A percentile compares a stretch with the other conserved stretches of the same genome.
Conservation (phyloP, 2,113 vertebrate species). For the Pachycephala philippinensis region DNA sequence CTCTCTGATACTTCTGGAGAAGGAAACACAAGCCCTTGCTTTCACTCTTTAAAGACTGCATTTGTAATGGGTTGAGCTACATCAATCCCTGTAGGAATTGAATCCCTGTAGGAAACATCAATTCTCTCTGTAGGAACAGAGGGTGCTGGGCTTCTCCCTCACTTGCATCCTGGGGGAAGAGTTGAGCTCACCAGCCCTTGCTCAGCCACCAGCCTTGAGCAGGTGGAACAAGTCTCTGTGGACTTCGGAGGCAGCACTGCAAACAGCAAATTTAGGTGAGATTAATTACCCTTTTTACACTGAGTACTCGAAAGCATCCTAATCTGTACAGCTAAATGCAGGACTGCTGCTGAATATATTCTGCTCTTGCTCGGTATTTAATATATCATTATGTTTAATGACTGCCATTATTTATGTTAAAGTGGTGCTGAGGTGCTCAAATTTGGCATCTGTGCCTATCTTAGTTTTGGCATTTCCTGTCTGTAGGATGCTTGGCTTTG, state of each 20-base stretch:
- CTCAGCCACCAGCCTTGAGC: not conserved
- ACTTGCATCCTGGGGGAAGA: not conserved
- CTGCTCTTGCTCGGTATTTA: not conserved
- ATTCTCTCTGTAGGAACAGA: not conserved
- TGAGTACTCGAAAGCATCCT: not conserved
- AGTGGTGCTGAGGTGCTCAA: not conserved
- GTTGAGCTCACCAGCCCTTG: not conserved
- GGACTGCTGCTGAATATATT: not conserved
- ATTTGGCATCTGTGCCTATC: not conserved
- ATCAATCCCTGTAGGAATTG: not conserved
- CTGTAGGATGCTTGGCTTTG: not conserved
- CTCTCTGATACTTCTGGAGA: not conserved
- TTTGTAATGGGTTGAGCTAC: not conserved
- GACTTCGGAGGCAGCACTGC: not conserved
- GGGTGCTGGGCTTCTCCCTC: not conserved
- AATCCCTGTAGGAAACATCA: not conserved
- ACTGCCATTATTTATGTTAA: not conserved
- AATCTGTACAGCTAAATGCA: not conserved
- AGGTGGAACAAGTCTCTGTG: rapidly evolving
- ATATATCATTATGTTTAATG: not conserved
- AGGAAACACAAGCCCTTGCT: not conserved
- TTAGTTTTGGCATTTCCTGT: not conserved
- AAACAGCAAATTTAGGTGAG: not conserved
- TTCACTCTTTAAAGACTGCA: not conserved
- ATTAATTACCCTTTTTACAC: not conserved